Conservation (phyloP, 2,888 invertebrate species). For the Darwinula stevensoni region DNA sequence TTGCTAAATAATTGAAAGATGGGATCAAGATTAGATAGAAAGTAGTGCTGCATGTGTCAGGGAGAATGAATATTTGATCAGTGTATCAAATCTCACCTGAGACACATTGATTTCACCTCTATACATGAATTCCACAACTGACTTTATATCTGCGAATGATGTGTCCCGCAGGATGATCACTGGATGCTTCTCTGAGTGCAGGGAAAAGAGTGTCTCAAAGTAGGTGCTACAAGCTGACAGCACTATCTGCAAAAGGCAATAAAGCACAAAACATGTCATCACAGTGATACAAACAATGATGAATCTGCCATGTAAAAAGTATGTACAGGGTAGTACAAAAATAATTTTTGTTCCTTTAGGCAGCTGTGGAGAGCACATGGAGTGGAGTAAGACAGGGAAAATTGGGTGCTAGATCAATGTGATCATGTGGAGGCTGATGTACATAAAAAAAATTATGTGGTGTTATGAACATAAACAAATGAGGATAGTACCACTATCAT, state of each 20-base stretch:
- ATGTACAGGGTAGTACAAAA: too few species aligned
- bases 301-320: too few species aligned
- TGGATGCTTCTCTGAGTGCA: constrained; percentile 39
- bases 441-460: too few species aligned
- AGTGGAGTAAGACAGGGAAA: too few species aligned
- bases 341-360: too few species aligned
- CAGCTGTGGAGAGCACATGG: too few species aligned
- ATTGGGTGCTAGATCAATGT: too few species aligned
- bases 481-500: too few species aligned
- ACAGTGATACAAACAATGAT: constrained; percentile 1
- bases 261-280: constrained; percentile 4
- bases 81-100: too few species aligned
- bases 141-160: constrained; percentile 59
- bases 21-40: constrained; percentile 3
- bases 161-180: constrained; percentile 60
- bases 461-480: too few species aligned
- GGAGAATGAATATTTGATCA: too few species aligned
- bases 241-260: constrained; percentile 30
- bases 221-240: constrained; percentile 74
- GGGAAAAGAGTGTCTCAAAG: constrained; percentile 55
- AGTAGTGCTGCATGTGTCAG: not conserved
- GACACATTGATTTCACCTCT: constrained; percentile 83
- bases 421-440: too few species aligned
- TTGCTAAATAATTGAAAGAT: constrained; percentile 35
- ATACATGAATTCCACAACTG: constrained; percentile 78